Conservation (phyloP, 2,888 invertebrate species). For the Eupelmus urozonus region DNA sequence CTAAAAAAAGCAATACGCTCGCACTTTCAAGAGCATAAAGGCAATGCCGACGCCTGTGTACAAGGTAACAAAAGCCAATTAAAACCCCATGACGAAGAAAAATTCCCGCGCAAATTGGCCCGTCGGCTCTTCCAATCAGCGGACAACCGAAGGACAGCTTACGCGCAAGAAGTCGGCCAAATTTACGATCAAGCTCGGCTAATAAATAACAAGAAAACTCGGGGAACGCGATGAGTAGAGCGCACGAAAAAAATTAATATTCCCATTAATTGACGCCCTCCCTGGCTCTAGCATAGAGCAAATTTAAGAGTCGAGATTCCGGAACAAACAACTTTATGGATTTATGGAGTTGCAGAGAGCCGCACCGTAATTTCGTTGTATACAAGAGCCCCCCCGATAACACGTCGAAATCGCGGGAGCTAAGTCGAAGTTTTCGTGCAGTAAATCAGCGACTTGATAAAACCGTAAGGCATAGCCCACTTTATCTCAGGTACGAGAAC, state of each 20-base stretch:
- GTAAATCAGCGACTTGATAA: conserved; percentile 67
- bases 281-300: not conserved
- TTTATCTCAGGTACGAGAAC: conserved; percentile 60
- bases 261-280: conserved; percentile 44
- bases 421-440: conserved; percentile 29
- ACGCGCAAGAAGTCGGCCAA: not conserved
- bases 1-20: too few relatives aligned
- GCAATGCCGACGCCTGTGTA: too few relatives aligned
- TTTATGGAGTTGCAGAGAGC: conserved; percentile 41
- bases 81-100: not conserved
- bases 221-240: conserved; percentile 10
- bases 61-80: not conserved
- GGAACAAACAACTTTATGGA: conserved; percentile 52
- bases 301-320: conserved; percentile 26
- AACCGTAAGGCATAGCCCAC: conserved; percentile 61
- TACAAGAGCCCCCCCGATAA: conserved; percentile 12
- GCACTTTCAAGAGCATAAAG: too few relatives aligned
- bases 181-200: conserved; percentile 6
- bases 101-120: conserved; percentile 7
- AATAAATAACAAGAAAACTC: conserved; percentile 24
- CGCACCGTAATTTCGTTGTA: conserved; percentile 24
- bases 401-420: conserved; percentile 21
- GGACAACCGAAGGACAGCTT: not conserved
- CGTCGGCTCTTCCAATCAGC: not conserved
- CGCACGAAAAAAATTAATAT: conserved; percentile 27